phyloP scores from a whole-genome alignment of 1,140 invertebrate genomes.

The Antheraea pernyi region DNA sequence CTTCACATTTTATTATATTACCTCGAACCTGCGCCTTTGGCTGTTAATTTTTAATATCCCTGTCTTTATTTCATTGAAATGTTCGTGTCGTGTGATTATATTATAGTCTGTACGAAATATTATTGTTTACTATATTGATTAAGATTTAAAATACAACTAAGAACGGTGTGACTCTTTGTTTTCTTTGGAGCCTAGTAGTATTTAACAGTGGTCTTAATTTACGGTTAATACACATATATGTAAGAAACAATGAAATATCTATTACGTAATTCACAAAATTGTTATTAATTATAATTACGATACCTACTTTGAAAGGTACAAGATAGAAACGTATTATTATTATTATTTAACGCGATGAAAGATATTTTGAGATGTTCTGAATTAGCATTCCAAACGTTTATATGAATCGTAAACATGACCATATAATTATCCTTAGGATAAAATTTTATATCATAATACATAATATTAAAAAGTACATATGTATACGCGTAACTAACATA shows the following conservation, averaged over 20 bases:
- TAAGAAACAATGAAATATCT: slow-evolving; percentile 77
- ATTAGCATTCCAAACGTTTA: slow-evolving; percentile 67
- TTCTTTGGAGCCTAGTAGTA: slow-evolving; percentile 54
- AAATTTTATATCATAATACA: slow-evolving; percentile 77
- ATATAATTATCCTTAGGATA: slow-evolving; percentile 76
- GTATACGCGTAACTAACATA: slow-evolving; percentile 75
- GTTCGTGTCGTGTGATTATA: slow-evolving; percentile 59
- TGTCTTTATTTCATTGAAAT: slow-evolving; percentile 72
- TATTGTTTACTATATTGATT: slow-evolving; percentile 64
- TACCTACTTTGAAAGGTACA: slow-evolving; percentile 77
- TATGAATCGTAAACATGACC: slow-evolving; percentile 74
- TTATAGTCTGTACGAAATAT: slow-evolving; percentile 61
- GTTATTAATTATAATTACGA: slow-evolving; percentile 78
- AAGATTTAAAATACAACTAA: slow-evolving; percentile 75
- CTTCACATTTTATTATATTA: slow-evolving; percentile 77
- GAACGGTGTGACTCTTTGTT: slow-evolving; percentile 65
- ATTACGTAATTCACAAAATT: slow-evolving; percentile 78
- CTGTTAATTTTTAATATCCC: slow-evolving; percentile 71
- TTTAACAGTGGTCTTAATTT: slow-evolving; percentile 75
- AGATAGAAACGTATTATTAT: slow-evolving; percentile 75
- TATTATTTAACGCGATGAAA: slow-evolving; percentile 72
- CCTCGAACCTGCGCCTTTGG: slow-evolving; percentile 72
- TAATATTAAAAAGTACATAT: slow-evolving; percentile 73
- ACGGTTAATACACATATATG: slow-evolving; percentile 69
- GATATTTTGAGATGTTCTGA: slow-evolving; percentile 74